Percentiles rank a stretch among this genome's conserved stretches.
Conservation (phyloP, 2,888 invertebrate species). For the Chymomyza procnemis region DNA sequence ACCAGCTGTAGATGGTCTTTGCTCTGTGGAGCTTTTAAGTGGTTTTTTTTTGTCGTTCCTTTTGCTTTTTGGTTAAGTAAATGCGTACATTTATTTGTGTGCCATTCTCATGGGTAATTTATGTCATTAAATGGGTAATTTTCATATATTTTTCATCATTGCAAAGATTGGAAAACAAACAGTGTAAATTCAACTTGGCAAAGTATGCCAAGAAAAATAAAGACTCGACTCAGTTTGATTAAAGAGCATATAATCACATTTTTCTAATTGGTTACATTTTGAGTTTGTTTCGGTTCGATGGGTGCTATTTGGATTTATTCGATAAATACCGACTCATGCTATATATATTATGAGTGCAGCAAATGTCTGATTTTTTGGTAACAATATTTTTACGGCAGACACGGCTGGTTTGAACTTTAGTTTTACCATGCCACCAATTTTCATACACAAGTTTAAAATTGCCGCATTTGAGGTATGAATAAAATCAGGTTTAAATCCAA, state of each 20-base stretch:
- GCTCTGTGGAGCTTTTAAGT: background rate
- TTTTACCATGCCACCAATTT: no score
- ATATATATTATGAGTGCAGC: no score
- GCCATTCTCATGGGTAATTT: conserved; percentile 3
- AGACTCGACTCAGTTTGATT: background rate
- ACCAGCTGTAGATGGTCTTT: background rate
- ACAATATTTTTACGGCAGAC: no score
- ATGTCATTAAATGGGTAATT: conserved; percentile 6
- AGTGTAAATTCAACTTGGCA: background rate
- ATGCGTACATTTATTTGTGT: background rate
- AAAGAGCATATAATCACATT: background rate
- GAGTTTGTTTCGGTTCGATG: background rate
- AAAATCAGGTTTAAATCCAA: no score
- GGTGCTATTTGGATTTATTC: no score
- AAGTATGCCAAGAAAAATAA: background rate
- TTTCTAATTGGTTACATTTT: background rate
- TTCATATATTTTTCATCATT: conserved; percentile 1
- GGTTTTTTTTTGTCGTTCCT: background rate
- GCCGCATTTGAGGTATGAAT: no score
- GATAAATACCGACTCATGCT: no score
- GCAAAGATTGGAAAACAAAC: background rate
- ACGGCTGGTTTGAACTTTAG: no score
- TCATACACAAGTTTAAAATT: no score
- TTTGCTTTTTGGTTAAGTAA: background rate
- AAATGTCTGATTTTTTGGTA: no score